Base-by-base conservation (phyloP, 1,140 invertebrate species). In the Luehdorfia chinensis region DNA sequence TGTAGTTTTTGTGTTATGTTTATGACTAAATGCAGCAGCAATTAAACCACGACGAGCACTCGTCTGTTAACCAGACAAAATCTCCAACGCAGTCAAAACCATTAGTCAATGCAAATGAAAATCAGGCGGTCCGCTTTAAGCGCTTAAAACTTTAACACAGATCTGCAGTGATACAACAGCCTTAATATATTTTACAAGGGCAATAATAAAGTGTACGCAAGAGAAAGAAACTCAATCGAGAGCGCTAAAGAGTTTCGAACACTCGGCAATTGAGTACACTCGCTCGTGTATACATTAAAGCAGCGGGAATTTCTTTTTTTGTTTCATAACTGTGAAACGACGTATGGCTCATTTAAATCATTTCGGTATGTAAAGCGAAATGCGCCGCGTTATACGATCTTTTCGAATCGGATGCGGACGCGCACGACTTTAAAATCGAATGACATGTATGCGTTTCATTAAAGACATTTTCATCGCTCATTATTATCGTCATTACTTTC, bases 141-240 rank as follows among this genome's bases (percentile, higher is more conserved):
- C 34, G 11, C 11, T 37, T 37, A 11, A 37, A 23, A 4, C 15
- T 1, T n/a, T 36, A 2, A 12, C 21, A 37, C 18, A 37, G 18
- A 15, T 4, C 15, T 21, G 5, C 18, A 36, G 18, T 9, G 33
- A 9, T 19, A 36, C 11, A 21, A 36, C 6, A n/a, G n/a, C n/a
- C 33, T 7, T 36, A 36, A 36, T 36, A 19, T 36, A 36, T 36
- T 37, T 16, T 21, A 21, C 34, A 37, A 37, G 34, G 34, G 34
- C 34, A 37, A 23, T 21, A n/a, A 37, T 37, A 37, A 37, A 37
- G 18, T 36, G 33, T 36, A 36, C 34, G 18, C 15, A 37, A 37
- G 34, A 37, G 34, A 37, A 37, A 15, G 34, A 37, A 37, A 21
- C 34, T 37, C 34, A 16, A 37, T 37, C 21, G 34, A 37, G 34